Evolutionary conservation across 35 echinoderm and acorn worm genomes (phyloP).

Genomic region (Eucidaris tribuloides): DNA sequence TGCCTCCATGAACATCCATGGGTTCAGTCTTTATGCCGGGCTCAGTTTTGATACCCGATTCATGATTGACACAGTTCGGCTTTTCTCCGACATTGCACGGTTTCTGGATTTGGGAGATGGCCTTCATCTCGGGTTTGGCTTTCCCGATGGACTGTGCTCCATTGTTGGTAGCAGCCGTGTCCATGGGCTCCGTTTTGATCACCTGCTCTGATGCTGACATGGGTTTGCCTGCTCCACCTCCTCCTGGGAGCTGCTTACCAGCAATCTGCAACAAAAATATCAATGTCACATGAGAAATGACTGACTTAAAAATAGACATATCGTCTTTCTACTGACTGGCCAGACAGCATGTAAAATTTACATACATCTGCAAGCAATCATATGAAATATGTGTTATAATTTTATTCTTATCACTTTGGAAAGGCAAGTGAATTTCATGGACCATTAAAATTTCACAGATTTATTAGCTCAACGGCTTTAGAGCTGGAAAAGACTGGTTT

Average conservation of each 20-base stretch:
- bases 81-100: background rate
- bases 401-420: background rate
- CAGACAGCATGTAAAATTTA: too few species aligned
- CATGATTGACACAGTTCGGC: background rate
- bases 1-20: conserved; percentile 11
- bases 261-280: background rate
- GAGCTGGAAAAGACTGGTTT: too few species aligned
- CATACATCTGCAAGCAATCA: background rate
- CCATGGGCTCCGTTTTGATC: conserved; percentile 8
- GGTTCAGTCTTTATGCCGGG: conserved; percentile 41
- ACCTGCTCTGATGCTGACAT: background rate
- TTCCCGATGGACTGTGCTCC: background rate
- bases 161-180: background rate
- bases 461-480: too few species aligned
- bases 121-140: background rate
- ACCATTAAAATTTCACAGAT: too few species aligned
- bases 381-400: background rate
- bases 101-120: background rate
- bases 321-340: too few species aligned
- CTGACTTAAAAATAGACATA: background rate
- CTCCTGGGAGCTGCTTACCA: conserved; percentile 10
- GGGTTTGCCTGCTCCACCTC: too few species aligned
- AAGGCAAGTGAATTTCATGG: background rate
- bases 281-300: background rate
- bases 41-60: conserved; percentile 14